phyloP scores from a whole-genome alignment of 2,888 invertebrate species.

The Eudasyphora cyanicolor region DNA sequence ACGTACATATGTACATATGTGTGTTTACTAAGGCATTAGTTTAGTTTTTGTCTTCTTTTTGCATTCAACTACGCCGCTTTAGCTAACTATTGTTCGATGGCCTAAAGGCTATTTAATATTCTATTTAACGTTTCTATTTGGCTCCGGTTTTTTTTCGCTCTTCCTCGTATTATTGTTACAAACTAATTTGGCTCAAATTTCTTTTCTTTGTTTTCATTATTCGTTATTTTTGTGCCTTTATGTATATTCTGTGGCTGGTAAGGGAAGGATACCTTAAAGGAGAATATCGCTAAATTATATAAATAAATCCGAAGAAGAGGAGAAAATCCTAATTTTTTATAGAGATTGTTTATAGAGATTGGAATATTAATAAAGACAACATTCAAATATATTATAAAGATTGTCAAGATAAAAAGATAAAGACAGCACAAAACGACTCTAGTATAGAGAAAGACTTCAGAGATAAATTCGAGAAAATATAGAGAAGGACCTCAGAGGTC shows the following conservation, averaged over 20 bases:
- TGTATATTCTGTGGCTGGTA: not conserved
- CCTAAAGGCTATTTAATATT: conserved; percentile 62
- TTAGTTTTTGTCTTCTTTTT: conserved; percentile 34
- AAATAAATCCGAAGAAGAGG: conserved; percentile 5
- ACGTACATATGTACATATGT: not conserved
- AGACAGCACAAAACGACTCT: no score
- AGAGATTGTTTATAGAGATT: not conserved
- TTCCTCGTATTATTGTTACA: conserved; percentile 25
- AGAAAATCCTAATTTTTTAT: no score
- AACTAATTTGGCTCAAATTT: conserved; percentile 62
- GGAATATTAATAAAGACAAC: not conserved
- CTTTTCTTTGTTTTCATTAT: conserved; percentile 35
- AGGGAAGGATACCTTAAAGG: conserved; percentile 12
- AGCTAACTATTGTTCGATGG: conserved; percentile 42
- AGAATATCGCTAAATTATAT: not conserved
- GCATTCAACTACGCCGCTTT: not conserved
- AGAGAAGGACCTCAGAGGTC: no score
- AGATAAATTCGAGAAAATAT: no score
- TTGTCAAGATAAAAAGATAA: no score
- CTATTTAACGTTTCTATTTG: conserved; percentile 52
- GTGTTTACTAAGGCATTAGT: conserved; percentile 8
- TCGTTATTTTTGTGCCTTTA: not conserved
- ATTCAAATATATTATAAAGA: no score
- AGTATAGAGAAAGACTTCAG: no score
- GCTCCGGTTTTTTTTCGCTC: not conserved